Base-by-base conservation (phyloP, 2,113 vertebrate species). In the Microcebus lehilahytsara region DNA sequence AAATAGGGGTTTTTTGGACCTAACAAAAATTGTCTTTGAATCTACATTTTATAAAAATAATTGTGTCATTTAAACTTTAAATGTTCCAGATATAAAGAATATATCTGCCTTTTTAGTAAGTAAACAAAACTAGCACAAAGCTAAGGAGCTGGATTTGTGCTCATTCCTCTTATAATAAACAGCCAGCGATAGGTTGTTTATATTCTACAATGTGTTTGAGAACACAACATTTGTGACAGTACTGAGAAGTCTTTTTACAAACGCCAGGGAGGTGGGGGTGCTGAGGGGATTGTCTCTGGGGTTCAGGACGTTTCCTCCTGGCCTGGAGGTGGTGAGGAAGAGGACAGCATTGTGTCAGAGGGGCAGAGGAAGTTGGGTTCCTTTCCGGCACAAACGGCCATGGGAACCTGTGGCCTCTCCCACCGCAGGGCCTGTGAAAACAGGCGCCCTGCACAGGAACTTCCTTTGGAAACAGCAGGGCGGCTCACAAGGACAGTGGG, bases 401-500 rank as follows among this genome's bases (percentile, higher is more conserved):
- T 96, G 96, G 74, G 94, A 89, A 91, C 96, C 97, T 93, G 92
- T 94, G 97, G 96, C 78, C 67, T 96, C 98, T 98, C 87, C 96
- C 97, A 97, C 94, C 89, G 96, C 97, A 97, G 97, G 97, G 97
- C 98, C 97, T 98, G 98, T 98, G 98, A 98, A 98, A 98, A 98
- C 96, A 97, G 89, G 96, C 98, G 85, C 66, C 85, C 58, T 91
- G 71, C 89, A 81, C 84, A 94, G 96, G 93, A 96, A 97, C 97
- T 98, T 98, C 98, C 98, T 98, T 51, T 97, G 96, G 96, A 98
- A 98, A 97, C 93, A 96, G 96, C 96, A 58, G 58, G 97, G 89
- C 30, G 6, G 53, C n/a, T 37, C 22, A 25, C 2, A 42, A 23
- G 17, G 34, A 13, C n/a, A 2, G 22, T 5, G 8, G 27, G 92